These are phyloP conservation scores for Alouatta palliata DNA, from an alignment of 2,113 vertebrate species.

Conservation along the genomic window DNA sequence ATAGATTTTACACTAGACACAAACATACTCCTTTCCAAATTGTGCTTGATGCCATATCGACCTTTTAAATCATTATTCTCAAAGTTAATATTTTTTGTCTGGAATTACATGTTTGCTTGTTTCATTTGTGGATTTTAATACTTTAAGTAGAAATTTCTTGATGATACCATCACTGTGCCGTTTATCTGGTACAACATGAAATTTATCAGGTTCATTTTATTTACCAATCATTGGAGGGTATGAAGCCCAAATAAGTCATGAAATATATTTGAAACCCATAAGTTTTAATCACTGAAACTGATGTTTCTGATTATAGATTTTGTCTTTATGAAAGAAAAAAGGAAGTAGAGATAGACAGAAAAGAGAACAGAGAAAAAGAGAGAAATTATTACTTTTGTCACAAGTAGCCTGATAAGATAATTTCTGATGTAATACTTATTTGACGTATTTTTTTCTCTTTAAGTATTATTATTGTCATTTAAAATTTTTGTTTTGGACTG, in stretches of 20 bases:
- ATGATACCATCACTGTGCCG: neutral
- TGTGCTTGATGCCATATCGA: neutral
- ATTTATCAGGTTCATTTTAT: neutral
- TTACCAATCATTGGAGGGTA: neutral
- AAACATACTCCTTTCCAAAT: neutral
- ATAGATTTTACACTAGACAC: neutral
- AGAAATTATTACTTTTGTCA: neutral
- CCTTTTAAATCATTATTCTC: neutral
- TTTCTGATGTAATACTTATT: neutral
- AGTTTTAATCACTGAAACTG: neutral
- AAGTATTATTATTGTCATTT: neutral
- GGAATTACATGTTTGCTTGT: rapidly evolving
- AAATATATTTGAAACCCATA: neutral
- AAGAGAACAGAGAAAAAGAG: neutral
- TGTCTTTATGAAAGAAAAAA: neutral
- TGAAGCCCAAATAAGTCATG: neutral
- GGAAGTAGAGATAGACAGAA: neutral
- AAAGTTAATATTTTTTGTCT: neutral
- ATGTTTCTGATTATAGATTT: neutral
- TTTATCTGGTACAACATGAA: neutral
- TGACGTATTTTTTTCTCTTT: neutral
- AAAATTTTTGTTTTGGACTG: neutral
- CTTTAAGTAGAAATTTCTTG: neutral
- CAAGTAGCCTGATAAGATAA: neutral
- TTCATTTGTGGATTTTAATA: neutral